A percentile compares a stretch with the other conserved stretches of the same genome.
phyloP scores from a whole-genome alignment of 2,113 vertebrate genomes.

The Cavia porcellus region DNA sequence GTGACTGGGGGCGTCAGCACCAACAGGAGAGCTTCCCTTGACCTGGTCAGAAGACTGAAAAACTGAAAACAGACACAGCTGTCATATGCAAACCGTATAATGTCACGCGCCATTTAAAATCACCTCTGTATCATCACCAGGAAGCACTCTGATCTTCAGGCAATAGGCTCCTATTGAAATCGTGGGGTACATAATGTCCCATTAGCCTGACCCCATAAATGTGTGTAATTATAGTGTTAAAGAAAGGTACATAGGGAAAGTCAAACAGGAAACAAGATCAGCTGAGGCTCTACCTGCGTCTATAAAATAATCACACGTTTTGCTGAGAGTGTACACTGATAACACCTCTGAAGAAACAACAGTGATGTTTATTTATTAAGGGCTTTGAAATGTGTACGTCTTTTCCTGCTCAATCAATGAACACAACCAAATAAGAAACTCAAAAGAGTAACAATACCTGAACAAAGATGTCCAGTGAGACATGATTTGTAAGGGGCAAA shows the following conservation, averaged over 20 bases:
- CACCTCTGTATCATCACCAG: background rate
- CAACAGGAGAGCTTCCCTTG: background rate
- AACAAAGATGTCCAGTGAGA: background rate
- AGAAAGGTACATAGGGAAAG: background rate
- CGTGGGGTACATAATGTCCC: background rate
- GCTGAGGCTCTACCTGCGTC: background rate
- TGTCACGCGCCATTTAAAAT: background rate
- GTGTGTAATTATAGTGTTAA: background rate
- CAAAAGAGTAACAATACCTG: background rate
- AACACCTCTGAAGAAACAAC: background rate
- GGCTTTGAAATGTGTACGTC: background rate
- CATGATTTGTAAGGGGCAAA: background rate
- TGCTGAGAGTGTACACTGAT: background rate
- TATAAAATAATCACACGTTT: background rate
- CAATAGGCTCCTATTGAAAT: background rate
- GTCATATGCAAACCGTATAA: background rate
- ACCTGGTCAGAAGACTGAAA: background rate
- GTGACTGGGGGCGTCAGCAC: background rate
- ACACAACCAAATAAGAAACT: background rate
- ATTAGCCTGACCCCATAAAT: background rate
- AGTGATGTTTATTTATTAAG: background rate
- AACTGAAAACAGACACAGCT: background rate
- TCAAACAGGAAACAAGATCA: conserved; percentile 36
- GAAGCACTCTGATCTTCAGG: background rate
- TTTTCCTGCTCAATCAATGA: background rate